phyloP scores from a whole-genome alignment of 2,797 vertebrate species.

The Takifugu rubripes region DNA sequence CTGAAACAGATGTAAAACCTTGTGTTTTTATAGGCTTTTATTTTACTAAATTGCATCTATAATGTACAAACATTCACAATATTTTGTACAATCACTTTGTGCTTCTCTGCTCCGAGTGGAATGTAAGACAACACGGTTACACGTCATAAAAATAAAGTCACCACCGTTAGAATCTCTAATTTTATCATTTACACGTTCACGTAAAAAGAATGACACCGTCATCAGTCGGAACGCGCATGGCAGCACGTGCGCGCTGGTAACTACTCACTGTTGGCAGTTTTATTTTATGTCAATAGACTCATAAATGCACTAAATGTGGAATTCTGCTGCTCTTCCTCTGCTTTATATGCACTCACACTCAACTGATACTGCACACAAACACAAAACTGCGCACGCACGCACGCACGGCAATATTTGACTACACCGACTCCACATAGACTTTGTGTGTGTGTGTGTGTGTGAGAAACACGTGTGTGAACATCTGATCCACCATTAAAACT shows the following conservation, averaged over 20 bases:
- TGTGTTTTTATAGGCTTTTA: conserved; percentile 63
- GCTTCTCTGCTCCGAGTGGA: conserved; percentile 66
- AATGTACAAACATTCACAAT: conserved; percentile 79
- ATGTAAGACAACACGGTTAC: conserved; percentile 69
- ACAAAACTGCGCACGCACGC: conserved; percentile 58
- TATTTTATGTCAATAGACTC: conserved; percentile 33
- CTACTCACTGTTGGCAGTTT: conserved; percentile 58
- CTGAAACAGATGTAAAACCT: background rate
- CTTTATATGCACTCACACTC: conserved; percentile 8
- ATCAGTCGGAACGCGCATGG: conserved; percentile 48
- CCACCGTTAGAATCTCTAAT: conserved; percentile 63
- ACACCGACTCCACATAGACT: background rate
- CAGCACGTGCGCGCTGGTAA: conserved; percentile 41
- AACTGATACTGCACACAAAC: conserved; percentile 51
- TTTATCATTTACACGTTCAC: conserved; percentile 74
- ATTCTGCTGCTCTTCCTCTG: conserved; percentile 28
- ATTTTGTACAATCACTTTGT: conserved; percentile 78
- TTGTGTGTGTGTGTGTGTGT: background rate
- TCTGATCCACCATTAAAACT: too few relatives aligned
- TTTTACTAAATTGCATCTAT: conserved; percentile 78
- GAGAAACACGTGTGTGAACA: background rate
- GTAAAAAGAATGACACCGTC: conserved; percentile 68
- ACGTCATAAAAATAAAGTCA: conserved; percentile 75
- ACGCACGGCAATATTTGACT: conserved; percentile 36
- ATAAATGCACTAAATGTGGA: conserved; percentile 35